Base-by-base conservation (phyloP, 2,888 invertebrate species). In the Ophion ventricosus region DNA sequence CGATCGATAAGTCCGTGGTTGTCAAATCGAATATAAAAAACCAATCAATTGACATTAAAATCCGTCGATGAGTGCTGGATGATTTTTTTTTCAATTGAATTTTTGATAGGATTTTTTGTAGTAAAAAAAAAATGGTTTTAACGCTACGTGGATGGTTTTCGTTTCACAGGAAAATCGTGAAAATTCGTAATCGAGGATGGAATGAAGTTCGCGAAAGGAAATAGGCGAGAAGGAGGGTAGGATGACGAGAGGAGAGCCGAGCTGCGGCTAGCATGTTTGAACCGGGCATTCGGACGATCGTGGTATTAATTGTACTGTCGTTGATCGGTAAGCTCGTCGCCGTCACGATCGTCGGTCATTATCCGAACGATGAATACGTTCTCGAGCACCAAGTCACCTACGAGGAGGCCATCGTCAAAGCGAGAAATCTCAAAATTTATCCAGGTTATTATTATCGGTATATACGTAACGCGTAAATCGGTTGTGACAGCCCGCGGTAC, bases 311-410 rank as follows among this genome's bases (percentile, higher is more conserved):
- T 63, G 72, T 83, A 70, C 73, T 87, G 49, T 87, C 91, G 77
- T 85, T 89, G 82, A 88, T 88, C 86, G 78, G 89, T 56, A 87
- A 87, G 82, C 87, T 90, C 59, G 84, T 88, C 64, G 92, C 92
- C 64, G 88, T 92, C 59, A 90, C 90, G 43, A 88, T 93, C 61
- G 91, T 93, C 63, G 90, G 91, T 79, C 91, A 91, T 70, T 91
- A 91, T 83, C 84, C 89, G 1, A 89, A 92, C 88, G 95, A 96
- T 91, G 95, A 96, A 91, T 96, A 95, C 93, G 93, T 94, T 88
- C 93, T 96, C 82, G 96, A 96, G 89, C 96, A 96, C 88, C 95
- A 95, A 89, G 94, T 96, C 75, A 94, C 95, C 69, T 94, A 95
- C 25, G 92, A 94, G 0, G 95, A 95, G 83, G 96, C 96, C 17